Conservation (phyloP, 2,113 vertebrate species). For the Suncus etruscus region DNA sequence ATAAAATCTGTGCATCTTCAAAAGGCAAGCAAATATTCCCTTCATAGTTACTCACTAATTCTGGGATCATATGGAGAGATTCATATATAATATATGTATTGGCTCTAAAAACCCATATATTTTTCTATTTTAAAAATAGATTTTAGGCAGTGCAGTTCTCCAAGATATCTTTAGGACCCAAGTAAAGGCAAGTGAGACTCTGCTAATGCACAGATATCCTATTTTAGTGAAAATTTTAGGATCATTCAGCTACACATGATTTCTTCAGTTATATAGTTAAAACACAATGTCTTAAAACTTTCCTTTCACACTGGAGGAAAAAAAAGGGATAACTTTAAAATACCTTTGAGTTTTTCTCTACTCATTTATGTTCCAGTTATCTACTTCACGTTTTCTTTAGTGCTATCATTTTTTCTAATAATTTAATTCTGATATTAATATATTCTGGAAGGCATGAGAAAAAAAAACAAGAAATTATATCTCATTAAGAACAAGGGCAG, state of each 20-base stretch:
- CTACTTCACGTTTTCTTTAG: constrained; percentile 64
- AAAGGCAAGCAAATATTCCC: constrained; percentile 26
- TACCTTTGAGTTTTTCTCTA: constrained; percentile 59
- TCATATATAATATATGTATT: background rate
- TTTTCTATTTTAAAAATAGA: background rate
- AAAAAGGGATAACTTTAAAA: constrained; percentile 60
- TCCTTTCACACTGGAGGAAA: constrained; percentile 55
- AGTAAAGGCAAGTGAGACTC: background rate
- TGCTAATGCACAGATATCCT: constrained; percentile 32
- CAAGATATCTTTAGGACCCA: background rate
- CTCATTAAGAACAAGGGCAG: background rate
- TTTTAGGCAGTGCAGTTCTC: constrained; percentile 11
- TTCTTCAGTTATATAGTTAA: constrained; percentile 31
- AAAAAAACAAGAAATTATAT: constrained; percentile 76
- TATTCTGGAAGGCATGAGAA: constrained; percentile 79
- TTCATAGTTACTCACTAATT: background rate
- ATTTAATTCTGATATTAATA: constrained; percentile 76
- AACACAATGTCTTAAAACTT: constrained; percentile 24
- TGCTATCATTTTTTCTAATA: constrained; percentile 60
- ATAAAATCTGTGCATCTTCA: background rate
- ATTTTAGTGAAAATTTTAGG: constrained; percentile 39
- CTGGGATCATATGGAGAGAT: background rate
- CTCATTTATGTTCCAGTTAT: constrained; percentile 68
- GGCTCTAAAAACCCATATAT: background rate
- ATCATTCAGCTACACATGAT: background rate